Percentiles rank a stretch among this genome's conserved stretches.
These are phyloP conservation scores for Muraenolepis orangiensis DNA, from an alignment of 2,797 vertebrate genomes.

Conservation along the genomic window DNA sequence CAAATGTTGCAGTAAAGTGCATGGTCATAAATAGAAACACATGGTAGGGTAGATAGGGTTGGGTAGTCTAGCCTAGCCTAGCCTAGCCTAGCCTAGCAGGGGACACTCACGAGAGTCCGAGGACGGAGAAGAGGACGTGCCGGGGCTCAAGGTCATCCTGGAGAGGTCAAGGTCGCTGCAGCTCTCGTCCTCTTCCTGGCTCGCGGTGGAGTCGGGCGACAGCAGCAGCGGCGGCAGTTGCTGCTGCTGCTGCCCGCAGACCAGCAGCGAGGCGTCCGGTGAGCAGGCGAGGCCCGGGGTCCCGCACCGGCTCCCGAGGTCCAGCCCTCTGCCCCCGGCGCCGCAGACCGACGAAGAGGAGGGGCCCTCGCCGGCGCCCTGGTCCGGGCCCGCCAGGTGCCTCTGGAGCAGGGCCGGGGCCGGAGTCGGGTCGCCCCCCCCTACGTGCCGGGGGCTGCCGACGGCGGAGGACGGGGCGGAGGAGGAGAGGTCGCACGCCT, in stretches of 20 bases:
- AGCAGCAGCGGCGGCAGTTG: slow-evolving; percentile 80
- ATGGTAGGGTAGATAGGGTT: no score
- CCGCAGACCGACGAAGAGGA: slow-evolving; percentile 42
- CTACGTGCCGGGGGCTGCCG: slow-evolving; percentile 86
- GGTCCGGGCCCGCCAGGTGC: slow-evolving; percentile 67
- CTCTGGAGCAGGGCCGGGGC: slow-evolving; percentile 70
- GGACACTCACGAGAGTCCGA: slow-evolving; percentile 87
- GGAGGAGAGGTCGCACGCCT: slow-evolving; percentile 66
- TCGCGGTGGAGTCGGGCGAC: slow-evolving; percentile 47
- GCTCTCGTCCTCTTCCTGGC: slow-evolving; percentile 86
- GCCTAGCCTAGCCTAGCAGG: no score
- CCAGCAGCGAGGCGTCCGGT: slow-evolving; percentile 75
- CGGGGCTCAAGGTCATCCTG: slow-evolving; percentile 92
- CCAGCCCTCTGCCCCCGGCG: slow-evolving; percentile 42
- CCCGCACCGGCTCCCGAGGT: slow-evolving; percentile 65
- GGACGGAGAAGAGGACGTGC: slow-evolving; percentile 89
- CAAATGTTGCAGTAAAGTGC: no score
- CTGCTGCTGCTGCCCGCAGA: slow-evolving; percentile 89
- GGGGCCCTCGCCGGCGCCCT: slow-evolving; percentile 61
- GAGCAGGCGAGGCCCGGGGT: slow-evolving; percentile 50
- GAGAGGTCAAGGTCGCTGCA: slow-evolving; percentile 95
- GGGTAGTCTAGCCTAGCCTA: no score
- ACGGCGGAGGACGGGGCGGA: slow-evolving; percentile 79
- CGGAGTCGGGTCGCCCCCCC: slow-evolving; percentile 62
- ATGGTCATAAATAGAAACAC: no score